Percentiles rank a stretch among this genome's conserved stretches.
Conservation (phyloP, 2,113 vertebrate species). For the Tetraodon nigroviridis region DNA sequence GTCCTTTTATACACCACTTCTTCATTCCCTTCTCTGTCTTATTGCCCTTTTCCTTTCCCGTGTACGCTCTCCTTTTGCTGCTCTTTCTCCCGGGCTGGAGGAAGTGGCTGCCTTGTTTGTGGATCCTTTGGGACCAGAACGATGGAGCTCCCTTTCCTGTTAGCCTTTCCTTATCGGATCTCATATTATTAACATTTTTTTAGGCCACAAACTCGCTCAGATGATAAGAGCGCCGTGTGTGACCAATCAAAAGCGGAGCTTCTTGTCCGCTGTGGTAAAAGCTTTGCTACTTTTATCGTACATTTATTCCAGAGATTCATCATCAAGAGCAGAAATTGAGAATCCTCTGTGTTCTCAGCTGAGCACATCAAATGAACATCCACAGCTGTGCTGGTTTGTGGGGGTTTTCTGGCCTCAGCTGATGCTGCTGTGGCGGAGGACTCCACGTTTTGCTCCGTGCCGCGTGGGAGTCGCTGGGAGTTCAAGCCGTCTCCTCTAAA, state of each 20-base stretch:
- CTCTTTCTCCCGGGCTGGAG: slow-evolving; percentile 58
- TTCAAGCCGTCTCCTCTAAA: slow-evolving; percentile 42
- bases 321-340: not conserved
- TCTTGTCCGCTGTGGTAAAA: slow-evolving; percentile 4
- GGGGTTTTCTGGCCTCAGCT: slow-evolving; percentile 37
- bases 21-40: slow-evolving; percentile 35
- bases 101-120: slow-evolving; percentile 73
- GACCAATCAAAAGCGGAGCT: not conserved
- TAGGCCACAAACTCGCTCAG: slow-evolving; percentile 13
- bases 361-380: slow-evolving; percentile 48
- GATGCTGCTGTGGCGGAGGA: slow-evolving; percentile 15
- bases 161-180: slow-evolving; percentile 60
- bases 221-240: slow-evolving; percentile 1
- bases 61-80: slow-evolving; percentile 40
- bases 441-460: slow-evolving; percentile 47
- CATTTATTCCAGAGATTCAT: not conserved
- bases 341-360: slow-evolving; percentile 10
- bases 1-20: not conserved
- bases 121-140: slow-evolving; percentile 62
- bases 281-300: not conserved
- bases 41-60: slow-evolving; percentile 15
- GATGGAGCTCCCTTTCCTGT: slow-evolving; percentile 74
- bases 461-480: slow-evolving; percentile 51
- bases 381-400: slow-evolving; percentile 55
- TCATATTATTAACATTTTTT: slow-evolving; percentile 12